These are phyloP conservation scores for Leptothorax acervorum DNA, from an alignment of 2,888 invertebrate genomes.

Conservation along the genomic window DNA sequence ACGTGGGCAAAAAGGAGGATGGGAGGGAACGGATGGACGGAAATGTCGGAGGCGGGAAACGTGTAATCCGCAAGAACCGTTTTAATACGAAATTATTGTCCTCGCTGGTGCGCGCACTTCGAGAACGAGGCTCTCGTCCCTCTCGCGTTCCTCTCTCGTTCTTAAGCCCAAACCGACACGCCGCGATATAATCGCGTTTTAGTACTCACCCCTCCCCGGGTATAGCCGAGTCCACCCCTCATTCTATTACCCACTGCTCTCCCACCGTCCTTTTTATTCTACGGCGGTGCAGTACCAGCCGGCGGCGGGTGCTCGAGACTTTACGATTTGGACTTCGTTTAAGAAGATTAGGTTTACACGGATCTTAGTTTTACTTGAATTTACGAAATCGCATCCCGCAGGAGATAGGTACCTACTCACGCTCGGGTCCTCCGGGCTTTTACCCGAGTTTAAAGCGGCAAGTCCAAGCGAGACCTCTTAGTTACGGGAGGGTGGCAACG, in stretches of 20 bases:
- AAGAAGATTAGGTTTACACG: constrained; percentile 74
- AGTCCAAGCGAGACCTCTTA: constrained; percentile 57
- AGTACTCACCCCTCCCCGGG: constrained; percentile 10
- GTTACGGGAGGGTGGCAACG: constrained; percentile 13
- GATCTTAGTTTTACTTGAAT: constrained; percentile 73
- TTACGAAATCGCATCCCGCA: constrained; percentile 71
- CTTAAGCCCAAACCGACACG: constrained; percentile 43
- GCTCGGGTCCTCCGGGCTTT: constrained; percentile 57
- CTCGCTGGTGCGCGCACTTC: constrained; percentile 35
- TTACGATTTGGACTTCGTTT: constrained; percentile 68
- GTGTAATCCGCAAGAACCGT: constrained; percentile 56
- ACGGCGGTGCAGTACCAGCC: constrained; percentile 24
- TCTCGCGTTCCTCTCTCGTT: constrained; percentile 23
- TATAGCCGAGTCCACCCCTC: constrained; percentile 31
- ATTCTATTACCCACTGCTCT: not conserved
- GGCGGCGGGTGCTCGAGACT: constrained; percentile 52
- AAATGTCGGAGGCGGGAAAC: constrained; percentile 47
- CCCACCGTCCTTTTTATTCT: constrained; percentile 30
- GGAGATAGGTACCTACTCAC: constrained; percentile 30
- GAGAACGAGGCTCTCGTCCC: constrained; percentile 18
- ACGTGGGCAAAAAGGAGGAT: constrained; percentile 38
- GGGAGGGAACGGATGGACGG: constrained; percentile 15
- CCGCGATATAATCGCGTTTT: constrained; percentile 49
- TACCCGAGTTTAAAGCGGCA: constrained; percentile 69
- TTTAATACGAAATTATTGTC: constrained; percentile 56